Base-by-base conservation (phyloP, 2,888 invertebrate genomes). In the Trypoxylon attenuatum region DNA sequence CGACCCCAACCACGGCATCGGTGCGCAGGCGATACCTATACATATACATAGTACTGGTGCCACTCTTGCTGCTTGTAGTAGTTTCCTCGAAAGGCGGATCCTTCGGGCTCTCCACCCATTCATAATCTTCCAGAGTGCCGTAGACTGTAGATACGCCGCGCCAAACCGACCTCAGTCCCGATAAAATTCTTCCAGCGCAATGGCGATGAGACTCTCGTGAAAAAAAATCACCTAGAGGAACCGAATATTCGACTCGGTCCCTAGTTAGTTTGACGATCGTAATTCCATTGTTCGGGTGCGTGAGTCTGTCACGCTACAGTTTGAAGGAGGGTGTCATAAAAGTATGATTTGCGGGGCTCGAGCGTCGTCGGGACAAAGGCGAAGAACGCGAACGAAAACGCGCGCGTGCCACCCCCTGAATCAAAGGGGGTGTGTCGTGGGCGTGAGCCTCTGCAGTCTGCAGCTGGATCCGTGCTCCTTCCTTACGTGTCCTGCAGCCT, bases 361-460 rank as follows among this genome's bases (percentile, higher is more conserved):
- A 38, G 53, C 29, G 27, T 54, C 29, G 54, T 56, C 4, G 13
- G 3, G 33, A 33, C 2, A 13, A 33, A 33, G 33, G 13, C 10
- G 13, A 13, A 33, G 33, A 10, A 33, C 33, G 33, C 8, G 5
- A 25, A 8, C 8, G 33, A 4, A 13, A 2, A 33, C 10, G 8
- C 80, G 76, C 75, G 76, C 75, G 77, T 71, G 81, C 74, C 69
- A 62, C 72, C 73, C 77, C 56, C 60, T 58, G 72, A 62, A 75
- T 65, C 60, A 63, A 56, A 54, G 68, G 78, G 81, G 84, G 84
- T 82, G 85, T 84, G 84, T 82, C 83, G 80, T 78, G 78, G 84
- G 85, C 84, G 85, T 85, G 81, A 56, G 71, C 75, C 70, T 60
- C n/a, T n/a, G n/a, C n/a, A n/a, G n/a, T 13, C 33, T 68, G 74